Evolutionary conservation across 2,797 vertebrate genomes (phyloP).

Genomic region (Euthynnus affinis): DNA sequence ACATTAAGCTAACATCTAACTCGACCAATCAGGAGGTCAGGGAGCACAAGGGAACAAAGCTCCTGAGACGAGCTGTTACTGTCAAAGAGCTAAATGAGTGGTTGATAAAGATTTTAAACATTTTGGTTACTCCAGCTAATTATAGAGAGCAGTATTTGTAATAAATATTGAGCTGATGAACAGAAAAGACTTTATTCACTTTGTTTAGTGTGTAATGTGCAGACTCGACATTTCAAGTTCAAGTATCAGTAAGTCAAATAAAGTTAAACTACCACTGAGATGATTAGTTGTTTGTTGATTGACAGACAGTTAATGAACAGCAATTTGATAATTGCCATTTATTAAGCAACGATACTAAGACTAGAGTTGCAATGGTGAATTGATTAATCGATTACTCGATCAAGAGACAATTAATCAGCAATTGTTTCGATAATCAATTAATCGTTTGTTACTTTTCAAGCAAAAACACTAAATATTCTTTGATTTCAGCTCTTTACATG

Average conservation of each 20-base stretch:
- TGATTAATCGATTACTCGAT: too few species aligned
- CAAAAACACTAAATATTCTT: too few species aligned
- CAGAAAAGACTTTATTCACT: neutral
- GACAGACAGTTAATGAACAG: neutral
- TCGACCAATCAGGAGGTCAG: constrained; percentile 51
- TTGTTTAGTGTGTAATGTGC: neutral
- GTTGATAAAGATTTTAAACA: neutral
- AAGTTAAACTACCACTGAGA: neutral
- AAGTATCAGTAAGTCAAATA: neutral
- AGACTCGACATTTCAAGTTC: neutral
- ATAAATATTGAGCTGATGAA: neutral
- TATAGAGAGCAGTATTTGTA: neutral
- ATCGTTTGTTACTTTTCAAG: too few species aligned
- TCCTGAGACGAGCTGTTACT: constrained; percentile 30
- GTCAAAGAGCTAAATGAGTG: constrained; percentile 14
- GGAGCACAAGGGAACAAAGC: constrained; percentile 23
- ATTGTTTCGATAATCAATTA: too few species aligned
- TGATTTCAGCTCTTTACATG: too few species aligned
- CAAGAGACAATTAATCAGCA: too few species aligned
- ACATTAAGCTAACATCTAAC: constrained; percentile 62
- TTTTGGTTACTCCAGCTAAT: neutral
- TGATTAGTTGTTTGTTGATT: neutral
- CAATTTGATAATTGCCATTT: too few species aligned
- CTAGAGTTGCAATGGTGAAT: too few species aligned
- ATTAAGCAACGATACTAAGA: too few species aligned